Base-by-base conservation (phyloP, 2,797 vertebrate species). In the Sternarchorhynchus goeldii region DNA sequence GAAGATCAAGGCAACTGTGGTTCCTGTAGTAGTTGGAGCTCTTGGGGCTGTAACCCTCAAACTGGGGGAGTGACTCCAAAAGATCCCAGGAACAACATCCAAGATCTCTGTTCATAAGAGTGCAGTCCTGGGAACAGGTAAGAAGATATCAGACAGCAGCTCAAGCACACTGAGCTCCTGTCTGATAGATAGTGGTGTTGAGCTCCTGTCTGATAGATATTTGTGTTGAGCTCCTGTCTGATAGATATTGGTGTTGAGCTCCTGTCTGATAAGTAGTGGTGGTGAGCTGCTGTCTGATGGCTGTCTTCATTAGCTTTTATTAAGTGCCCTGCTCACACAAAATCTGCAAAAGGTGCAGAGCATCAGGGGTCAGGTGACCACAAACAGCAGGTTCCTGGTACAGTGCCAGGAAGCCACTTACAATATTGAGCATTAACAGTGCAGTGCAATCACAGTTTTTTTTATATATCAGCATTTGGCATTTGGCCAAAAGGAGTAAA, bases 331-430 rank as follows among this genome's bases (percentile, higher is more conserved):
- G 34, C 77, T 60, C 5, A 77, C 82, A 65, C 41, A 59, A 70
- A 74, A 56, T 57, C 17, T 4, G 39, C 31, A 55, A 65, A 75
- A 53, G n/a, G n/a, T 68, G 72, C 36, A 78, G 70, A 76, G 73
- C 53, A 20, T 8, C 31, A 66, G 67, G 62, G 31, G 31, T 53
- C 25, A 14, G 16, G 0, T 16, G 68, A 62, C 32, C 25, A 69
- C 66, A 77, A 34, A 77, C 36, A 59, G 59, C 20, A 55, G 5
- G 56, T 5, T 16, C 50, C 63, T 84, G 79, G 76, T 70, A 12
- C 55, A 20, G 62, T 56, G 76, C 80, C 73, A 82, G 59, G 65
- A 80, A 77, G 66, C 45, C 80, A 77, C 74, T 84, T 75, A 79
- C 72, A 60, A 79, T 77, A 67, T 75, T 68, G 18, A 16, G 53